phyloP scores from a whole-genome alignment of 1,140 invertebrate genomes.

The Saccostrea cuccullata region DNA sequence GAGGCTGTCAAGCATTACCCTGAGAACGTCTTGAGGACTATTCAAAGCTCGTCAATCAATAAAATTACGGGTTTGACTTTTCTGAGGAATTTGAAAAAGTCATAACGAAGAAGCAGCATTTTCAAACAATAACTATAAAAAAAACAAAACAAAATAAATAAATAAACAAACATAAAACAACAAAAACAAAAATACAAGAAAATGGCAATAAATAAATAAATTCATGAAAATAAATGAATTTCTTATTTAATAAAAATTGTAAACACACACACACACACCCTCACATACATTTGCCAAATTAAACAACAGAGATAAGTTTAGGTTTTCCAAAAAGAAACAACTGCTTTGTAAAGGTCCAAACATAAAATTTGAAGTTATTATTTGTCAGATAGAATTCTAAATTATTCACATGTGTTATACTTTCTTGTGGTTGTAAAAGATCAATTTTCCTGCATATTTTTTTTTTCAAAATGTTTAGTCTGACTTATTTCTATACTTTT shows the following conservation, averaged over 20 bases:
- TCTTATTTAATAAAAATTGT: too few species aligned
- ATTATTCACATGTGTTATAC: background rate
- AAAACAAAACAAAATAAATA: too few species aligned
- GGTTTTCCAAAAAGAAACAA: too few species aligned
- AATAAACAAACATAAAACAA: background rate
- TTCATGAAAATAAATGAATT: too few species aligned
- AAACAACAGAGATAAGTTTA: too few species aligned
- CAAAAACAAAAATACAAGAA: background rate
- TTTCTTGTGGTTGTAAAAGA: background rate
- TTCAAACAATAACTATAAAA: background rate
- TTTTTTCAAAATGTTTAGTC: background rate
- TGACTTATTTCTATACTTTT: background rate
- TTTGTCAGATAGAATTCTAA: background rate
- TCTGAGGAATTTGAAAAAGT: background rate
- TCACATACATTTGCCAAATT: too few species aligned
- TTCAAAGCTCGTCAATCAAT: slow-evolving; percentile 8
- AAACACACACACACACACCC: too few species aligned
- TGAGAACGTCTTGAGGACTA: background rate
- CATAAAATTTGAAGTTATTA: background rate
- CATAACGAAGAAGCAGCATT: background rate
- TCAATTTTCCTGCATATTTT: background rate
- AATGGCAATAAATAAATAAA: too few species aligned
- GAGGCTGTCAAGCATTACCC: slow-evolving; percentile 20
- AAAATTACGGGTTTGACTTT: background rate
- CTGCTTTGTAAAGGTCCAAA: background rate